Evolutionary conservation across 2,797 vertebrate species (phyloP), one percentile per base, ranked within the genome.

Genomic region (Bradypodion pumilum): DNA sequence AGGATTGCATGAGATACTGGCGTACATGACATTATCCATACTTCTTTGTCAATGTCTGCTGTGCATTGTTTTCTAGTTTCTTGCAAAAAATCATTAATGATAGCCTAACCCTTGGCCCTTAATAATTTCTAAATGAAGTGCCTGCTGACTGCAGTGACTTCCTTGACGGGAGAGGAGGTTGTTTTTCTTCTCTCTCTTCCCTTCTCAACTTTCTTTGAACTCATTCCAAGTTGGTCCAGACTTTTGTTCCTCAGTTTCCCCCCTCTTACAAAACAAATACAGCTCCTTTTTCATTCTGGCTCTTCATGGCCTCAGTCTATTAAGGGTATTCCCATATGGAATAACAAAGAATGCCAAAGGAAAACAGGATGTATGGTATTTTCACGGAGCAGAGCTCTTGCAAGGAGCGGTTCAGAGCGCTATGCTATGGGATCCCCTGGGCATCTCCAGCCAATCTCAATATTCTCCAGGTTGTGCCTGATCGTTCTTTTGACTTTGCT

Each of bases 241-340:
- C 84, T 79, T 85, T 83, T 37, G 2, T 40, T 35, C 32, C 29
- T 37, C 25, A 2, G 0, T 70, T 82, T 35, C 10, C 21, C 13
- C 59, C 1, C n/a, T 88, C 72, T 59, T 59, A 19, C 29, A 80
- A 82, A 70, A 35, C 16, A 25, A 86, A 72, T 1, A 40, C 25
- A 19, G 27, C 0, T 21, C 78, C 40, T n/a, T 10, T 59, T 40
- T 29, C 46, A 44, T 78, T 42, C 56, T 74, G 79, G 25, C 37
- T 5, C 2, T 56, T 16, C 2, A 0, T 12, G 60, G 63, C 1
- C 7, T 0, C 4, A 0, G 0, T 65, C 40, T 70, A 76, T 74
- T 35, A 19, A 42, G 74, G 80, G 68, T 23, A 0, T 0, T 29
- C 65, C 78, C 77, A 29, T 15, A 56, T 23, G 79, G 72, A 73